These are phyloP conservation scores for Rhombomys opimus DNA, from an alignment of 2,113 vertebrate genomes.

Conservation along the genomic window DNA sequence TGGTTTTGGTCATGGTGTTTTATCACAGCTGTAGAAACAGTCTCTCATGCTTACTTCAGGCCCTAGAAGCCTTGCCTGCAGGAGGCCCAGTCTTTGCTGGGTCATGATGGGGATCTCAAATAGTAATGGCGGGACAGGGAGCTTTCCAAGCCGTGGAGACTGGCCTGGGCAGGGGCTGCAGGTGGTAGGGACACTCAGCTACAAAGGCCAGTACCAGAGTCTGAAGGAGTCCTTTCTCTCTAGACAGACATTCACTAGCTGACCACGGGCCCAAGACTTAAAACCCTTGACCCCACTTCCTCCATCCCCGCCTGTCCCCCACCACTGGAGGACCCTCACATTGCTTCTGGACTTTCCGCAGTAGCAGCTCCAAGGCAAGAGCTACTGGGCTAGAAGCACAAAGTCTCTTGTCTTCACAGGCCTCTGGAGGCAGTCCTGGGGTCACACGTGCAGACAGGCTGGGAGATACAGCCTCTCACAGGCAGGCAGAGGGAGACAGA, in stretches of 20 bases:
- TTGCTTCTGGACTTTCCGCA: neutral
- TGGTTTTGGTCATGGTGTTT: neutral
- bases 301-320: neutral
- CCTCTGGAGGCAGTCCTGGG: neutral
- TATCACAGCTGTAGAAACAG: neutral
- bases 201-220: neutral
- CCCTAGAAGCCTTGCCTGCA: neutral
- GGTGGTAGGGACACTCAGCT: too few species aligned
- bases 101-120: neutral
- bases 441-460: neutral
- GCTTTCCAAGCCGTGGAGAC: fast-evolving
- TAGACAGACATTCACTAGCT: neutral
- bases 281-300: neutral
- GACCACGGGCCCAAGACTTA: neutral
- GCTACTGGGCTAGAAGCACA: neutral
- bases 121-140: neutral
- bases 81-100: neutral
- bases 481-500: neutral
- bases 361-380: neutral
- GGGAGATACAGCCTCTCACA: neutral
- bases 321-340: neutral
- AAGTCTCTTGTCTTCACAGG: constrained; percentile 22
- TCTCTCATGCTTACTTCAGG: neutral
- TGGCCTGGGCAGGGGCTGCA: fast-evolving
- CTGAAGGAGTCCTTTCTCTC: neutral